Conservation (phyloP, 2,797 vertebrate species). For the Ctenosaura bakeri region DNA sequence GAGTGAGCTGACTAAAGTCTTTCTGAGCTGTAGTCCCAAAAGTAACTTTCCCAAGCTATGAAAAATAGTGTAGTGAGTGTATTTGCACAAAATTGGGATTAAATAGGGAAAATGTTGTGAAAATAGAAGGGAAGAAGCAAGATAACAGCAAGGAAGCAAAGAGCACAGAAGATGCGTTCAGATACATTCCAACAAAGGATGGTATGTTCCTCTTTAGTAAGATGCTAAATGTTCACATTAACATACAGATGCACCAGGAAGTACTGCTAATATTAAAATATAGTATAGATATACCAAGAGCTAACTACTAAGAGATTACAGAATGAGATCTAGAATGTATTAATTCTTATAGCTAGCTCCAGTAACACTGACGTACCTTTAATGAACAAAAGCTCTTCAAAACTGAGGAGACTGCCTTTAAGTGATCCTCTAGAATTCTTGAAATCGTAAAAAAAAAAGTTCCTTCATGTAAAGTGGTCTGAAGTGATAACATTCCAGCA, state of each 20-base stretch:
- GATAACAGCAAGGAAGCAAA: neutral
- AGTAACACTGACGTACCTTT: neutral
- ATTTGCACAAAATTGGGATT: neutral
- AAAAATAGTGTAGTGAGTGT: too few species aligned
- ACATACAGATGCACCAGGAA: neutral
- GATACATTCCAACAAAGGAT: neutral
- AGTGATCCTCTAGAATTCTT: slow-evolving; percentile 8
- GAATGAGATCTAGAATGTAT: neutral
- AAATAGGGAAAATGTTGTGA: neutral
- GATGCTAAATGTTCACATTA: neutral
- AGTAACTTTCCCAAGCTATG: too few species aligned
- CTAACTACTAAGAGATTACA: neutral
- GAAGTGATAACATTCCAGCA: neutral
- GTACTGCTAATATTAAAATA: neutral
- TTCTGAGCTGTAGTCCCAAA: too few species aligned
- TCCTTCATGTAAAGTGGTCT: neutral
- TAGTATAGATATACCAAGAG: neutral
- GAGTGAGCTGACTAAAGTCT: too few species aligned
- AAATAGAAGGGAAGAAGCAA: neutral
- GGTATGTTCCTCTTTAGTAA: neutral
- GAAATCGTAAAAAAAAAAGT: neutral
- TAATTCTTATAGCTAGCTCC: neutral
- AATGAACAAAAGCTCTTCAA: neutral
- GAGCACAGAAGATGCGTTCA: neutral
- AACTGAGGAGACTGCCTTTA: slow-evolving; percentile 1